A percentile compares a stretch with the other conserved stretches of the same genome.
These are phyloP conservation scores for Perccottus glenii DNA, from an alignment of 2,113 vertebrate species.

Conservation along the genomic window DNA sequence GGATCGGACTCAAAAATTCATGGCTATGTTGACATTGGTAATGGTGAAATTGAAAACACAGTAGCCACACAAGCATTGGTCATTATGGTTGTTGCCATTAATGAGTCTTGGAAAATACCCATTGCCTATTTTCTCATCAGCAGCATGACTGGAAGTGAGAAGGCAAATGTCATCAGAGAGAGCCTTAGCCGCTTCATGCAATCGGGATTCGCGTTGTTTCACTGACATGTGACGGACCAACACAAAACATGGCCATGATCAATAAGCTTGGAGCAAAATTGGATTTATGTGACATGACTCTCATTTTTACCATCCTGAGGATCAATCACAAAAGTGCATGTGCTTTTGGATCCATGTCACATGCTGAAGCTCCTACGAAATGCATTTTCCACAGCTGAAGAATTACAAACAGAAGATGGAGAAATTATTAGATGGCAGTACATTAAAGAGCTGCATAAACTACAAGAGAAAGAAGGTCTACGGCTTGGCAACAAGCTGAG, in stretches of 20 bases:
- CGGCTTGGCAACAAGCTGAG: not conserved
- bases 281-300: not conserved
- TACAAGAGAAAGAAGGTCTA: slow-evolving; percentile 7
- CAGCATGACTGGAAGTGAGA: too few relatives aligned
- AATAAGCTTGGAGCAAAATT: not conserved
- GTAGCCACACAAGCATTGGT: too few relatives aligned
- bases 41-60: too few relatives aligned
- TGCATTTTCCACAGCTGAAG: not conserved
- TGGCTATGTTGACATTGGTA: too few relatives aligned
- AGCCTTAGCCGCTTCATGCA: not conserved
- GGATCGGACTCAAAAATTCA: too few relatives aligned
- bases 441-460: not conserved
- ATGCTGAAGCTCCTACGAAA: not conserved
- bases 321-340: not conserved
- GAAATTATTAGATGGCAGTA: not conserved
- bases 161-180: too few relatives aligned
- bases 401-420: not conserved
- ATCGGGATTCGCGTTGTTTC: not conserved
- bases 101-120: too few relatives aligned
- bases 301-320: not conserved
- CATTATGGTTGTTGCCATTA: too few relatives aligned
- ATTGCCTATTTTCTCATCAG: too few relatives aligned
- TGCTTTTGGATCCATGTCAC: not conserved
- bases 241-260: not conserved
- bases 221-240: not conserved